Base-by-base conservation (phyloP, 2,888 invertebrate genomes). In the Liopterus haemorrhoidalis region DNA sequence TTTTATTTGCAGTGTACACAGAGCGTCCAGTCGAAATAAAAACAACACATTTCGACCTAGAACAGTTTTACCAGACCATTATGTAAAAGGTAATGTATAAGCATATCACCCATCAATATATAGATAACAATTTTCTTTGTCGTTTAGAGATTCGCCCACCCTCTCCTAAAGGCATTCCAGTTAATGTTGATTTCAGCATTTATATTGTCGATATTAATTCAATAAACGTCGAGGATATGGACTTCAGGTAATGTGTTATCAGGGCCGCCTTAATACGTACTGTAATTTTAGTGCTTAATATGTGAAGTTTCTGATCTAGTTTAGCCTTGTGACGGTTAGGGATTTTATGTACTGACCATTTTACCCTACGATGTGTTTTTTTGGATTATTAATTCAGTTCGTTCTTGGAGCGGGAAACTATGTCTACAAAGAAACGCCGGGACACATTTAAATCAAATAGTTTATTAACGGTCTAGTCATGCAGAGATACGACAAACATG, bases 141-240 rank as follows among this genome's bases (percentile, higher is more conserved):
- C 8, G 22, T 56, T 18, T 43, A 87, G 87, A 87, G 73, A 81
- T 86, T 67, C 76, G 85, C 54, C 86, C 87, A 12, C 85, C 85
- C 35, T 80, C 83, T 9, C 71, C 71, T 44, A 80, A 80, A 59
- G 82, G 82, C 31, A 76, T 78, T 48, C 85, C 86, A 21, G 81
- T 87, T 43, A 71, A 78, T 52, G 83, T 89, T 30, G 82, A 85
- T 59, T 85, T 87, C 68, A 83, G 84, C 59, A 82, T 89, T 62
- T 85, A 83, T 64, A 82, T 89, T 25, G 85, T 88, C 51, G 88
- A 89, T 64, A 86, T 89, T 49, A 88, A 88, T 67, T 87, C 87
- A 15, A 87, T 89, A 54, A 88, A 87, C 62, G 87, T 88, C 49
- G 86, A 87, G 69, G 86, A 88, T 59, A 88, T 88, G 88, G 88